Evolutionary conservation across 2,113 vertebrate genomes (phyloP), one percentile per base, ranked within the genome.

Genomic region (Narcine bancroftii): DNA sequence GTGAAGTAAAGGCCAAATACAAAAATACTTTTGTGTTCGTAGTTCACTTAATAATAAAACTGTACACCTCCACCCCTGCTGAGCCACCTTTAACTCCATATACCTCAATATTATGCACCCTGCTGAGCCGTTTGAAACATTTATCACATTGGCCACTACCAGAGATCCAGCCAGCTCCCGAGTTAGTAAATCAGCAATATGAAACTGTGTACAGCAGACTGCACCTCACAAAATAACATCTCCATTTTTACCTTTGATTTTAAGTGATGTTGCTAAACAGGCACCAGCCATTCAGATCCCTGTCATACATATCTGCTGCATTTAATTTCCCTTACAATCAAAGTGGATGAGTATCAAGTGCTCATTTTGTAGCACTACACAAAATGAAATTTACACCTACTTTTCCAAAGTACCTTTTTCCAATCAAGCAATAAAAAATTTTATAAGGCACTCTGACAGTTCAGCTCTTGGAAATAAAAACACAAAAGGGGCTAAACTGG

Each of bases 201-300:
- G 50, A 17, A n/a, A 33, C 50, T n/a, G 53, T 87, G 29, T n/a
- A 63, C 1, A 63, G 17, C 53, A 87, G 53, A 33, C 36, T 63
- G 15, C 36, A 19, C 33, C 81, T 60, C 81, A 87, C 15, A 87
- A 87, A 63, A 87, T 36, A n/a, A 5, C 36, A 53, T 21, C 53
- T 87, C 81, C 81, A 87, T 87, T 60, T 85, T 60, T 87, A 36
- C 15, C n/a, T 60, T 60, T 87, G 81, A 15, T n/a, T 87, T 87
- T 21, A 19, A 7, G 33, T 9, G 33, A 36, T 87, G 53, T 5
- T 87, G 15, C 56, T 1, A 60, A 63, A 60, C 36, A n/a, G n/a
- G n/a, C 17, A 2, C 6, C 21, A 60, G 36, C n/a, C 33, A 60
- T 36, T 87, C 17, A 85, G 33, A 4, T 26, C 2, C 81, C n/a